A percentile compares a stretch with the other conserved stretches of the same genome.
Evolutionary conservation across 2,113 vertebrate genomes (phyloP).

Genomic region (Gnathonemus echidnorhynchus): DNA sequence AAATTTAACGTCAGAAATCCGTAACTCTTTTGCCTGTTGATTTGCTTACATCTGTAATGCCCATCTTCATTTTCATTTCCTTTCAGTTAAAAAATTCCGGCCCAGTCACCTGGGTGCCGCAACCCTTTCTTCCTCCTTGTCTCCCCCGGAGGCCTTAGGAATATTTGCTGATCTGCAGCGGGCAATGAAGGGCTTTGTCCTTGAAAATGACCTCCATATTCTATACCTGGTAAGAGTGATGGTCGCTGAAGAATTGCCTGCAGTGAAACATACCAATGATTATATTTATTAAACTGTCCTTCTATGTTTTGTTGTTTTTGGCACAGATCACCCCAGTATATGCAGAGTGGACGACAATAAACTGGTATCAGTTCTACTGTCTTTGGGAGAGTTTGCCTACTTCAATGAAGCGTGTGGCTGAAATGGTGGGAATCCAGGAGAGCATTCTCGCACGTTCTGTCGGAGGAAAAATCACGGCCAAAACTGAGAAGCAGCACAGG

Average conservation of each 20-base stretch:
- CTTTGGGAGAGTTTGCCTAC: constrained; percentile 87
- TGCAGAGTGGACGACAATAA: constrained; percentile 89
- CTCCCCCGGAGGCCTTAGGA: constrained; percentile 82
- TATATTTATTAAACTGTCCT: background rate
- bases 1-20: background rate
- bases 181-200: constrained; percentile 95
- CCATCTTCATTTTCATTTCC: background rate
- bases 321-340: constrained; percentile 84
- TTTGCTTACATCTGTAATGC: background rate
- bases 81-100: constrained; percentile 67
- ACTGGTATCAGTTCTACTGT: constrained; percentile 96
- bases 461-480: constrained; percentile 74
- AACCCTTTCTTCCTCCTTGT: constrained; percentile 88
- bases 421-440: constrained; percentile 93
- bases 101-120: constrained; percentile 87
- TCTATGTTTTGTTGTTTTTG: background rate
- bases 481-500: constrained; percentile 84
- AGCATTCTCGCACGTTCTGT: constrained; percentile 86
- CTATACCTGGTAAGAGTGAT: constrained; percentile 76
- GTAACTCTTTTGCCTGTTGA: background rate
- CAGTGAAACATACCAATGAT: background rate
- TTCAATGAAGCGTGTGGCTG: constrained; percentile 91
- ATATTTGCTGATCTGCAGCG: constrained; percentile 95
- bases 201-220: constrained; percentile 93
- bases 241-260: background rate